Conservation (phyloP, 2,888 invertebrate genomes). For the Drosophila siamana region DNA sequence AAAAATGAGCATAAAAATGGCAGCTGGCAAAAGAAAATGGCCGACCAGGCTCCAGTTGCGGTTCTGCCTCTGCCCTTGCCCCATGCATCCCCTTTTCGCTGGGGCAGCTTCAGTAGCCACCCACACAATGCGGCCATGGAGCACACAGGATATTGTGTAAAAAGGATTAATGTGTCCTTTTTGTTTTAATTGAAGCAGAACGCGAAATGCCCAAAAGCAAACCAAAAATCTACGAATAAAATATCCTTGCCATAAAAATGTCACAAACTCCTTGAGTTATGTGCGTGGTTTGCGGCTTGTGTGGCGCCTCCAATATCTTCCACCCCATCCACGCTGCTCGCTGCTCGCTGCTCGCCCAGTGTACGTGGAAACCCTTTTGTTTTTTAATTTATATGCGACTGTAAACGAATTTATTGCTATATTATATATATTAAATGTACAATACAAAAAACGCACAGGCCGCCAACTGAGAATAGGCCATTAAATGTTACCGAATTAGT, state of each 20-base stretch:
- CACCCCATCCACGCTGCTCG: too few relatives aligned
- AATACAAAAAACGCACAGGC: constrained; percentile 17
- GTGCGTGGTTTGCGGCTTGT: constrained; percentile 71
- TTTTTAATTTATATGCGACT: constrained; percentile 72
- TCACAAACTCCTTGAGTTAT: constrained; percentile 81
- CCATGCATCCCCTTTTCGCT: not conserved
- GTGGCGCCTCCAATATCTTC: too few relatives aligned
- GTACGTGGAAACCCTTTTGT: constrained; percentile 71
- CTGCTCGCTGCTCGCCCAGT: too few relatives aligned
- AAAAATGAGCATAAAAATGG: constrained; percentile 79
- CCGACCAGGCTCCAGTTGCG: constrained; percentile 58
- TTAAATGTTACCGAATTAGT: constrained; percentile 17
- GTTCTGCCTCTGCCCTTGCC: constrained; percentile 14
- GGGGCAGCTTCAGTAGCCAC: constrained; percentile 4
- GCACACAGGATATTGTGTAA: constrained; percentile 79
- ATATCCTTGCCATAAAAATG: constrained; percentile 79
- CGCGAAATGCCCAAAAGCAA: constrained; percentile 72
- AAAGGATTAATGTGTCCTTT: constrained; percentile 76
- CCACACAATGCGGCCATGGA: constrained; percentile 42
- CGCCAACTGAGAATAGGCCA: constrained; percentile 11
- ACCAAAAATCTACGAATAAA: constrained; percentile 72
- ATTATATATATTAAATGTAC: constrained; percentile 72
- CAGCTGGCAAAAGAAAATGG: constrained; percentile 80
- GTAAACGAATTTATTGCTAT: constrained; percentile 71
- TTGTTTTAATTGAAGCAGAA: constrained; percentile 73